Evolutionary conservation across 1,140 invertebrate genomes (phyloP), one percentile per base, ranked within the genome.

Genomic region (Philopotamus ludificatus): DNA sequence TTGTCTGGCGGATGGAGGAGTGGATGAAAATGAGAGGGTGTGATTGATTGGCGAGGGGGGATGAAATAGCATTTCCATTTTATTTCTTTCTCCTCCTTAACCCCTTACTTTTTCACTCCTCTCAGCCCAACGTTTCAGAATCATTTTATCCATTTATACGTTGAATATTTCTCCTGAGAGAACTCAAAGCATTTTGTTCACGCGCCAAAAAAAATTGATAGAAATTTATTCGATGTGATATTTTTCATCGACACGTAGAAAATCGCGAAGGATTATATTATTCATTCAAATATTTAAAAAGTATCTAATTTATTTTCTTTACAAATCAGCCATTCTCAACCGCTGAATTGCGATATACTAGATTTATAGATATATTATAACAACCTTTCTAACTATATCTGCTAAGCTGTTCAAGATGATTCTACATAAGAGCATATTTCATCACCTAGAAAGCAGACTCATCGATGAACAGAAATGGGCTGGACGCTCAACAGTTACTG

Each of bases 51-150:
- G 57, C n/a, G n/a, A n/a, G 34, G 49, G 18, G 62, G 51, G 45
- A 47, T 39, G 22, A 65, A 65, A 65, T 47, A 28, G 51, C 34
- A 65, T 65, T 65, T 58, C 63, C 63, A 65, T 58, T 65, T 58
- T 65, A 57, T 57, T 64, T 45, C 63, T 65, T 47, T 54, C 50
- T 25, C 50, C 25, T 34, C 42, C 57, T 44, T 47, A 60, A 60
- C 57, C 53, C 51, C 42, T 65, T 60, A 44, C 22, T 57, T 39
- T 63, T 53, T 28, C 51, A 44, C 50, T 21, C 41, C 21, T 55
- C 39, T 41, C 45, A 22, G 51, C 50, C 34, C 34, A 53, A 55
- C 41, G 55, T 63, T 63, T 60, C 42, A 20, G 34, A 60, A 60
- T 60, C 57, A 60, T 60, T 60, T 60, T 34, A 60, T 60, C 57